Evolutionary conservation across 2,113 vertebrate genomes (phyloP).

Genomic region (Antidorcas marsupialis): DNA sequence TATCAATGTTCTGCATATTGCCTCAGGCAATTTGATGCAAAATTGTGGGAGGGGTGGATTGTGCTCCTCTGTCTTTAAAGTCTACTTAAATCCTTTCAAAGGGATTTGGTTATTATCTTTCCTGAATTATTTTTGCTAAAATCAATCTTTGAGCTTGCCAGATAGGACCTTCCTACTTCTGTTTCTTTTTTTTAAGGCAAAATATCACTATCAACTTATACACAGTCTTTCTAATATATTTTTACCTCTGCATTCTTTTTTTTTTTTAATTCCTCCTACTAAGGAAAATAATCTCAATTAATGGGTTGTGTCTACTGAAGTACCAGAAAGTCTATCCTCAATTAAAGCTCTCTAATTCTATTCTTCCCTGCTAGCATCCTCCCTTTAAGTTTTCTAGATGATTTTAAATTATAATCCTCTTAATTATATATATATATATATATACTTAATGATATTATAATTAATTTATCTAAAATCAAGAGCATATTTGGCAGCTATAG

Average conservation of each 20-base stretch:
- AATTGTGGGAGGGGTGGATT: not conserved
- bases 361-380: not conserved
- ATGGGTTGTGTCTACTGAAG: not conserved
- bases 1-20: conserved; percentile 53
- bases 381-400: not conserved
- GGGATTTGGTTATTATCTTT: conserved; percentile 30
- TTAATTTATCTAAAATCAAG: not conserved
- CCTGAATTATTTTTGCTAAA: conserved; percentile 7
- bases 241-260: not conserved
- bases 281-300: not conserved
- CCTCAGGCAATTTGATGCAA: conserved; percentile 29
- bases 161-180: not conserved
- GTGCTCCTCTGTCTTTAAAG: not conserved
- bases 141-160: not conserved
- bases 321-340: not conserved
- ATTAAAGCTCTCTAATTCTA: not conserved
- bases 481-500: not conserved
- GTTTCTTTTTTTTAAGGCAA: not conserved
- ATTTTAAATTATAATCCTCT: not conserved
- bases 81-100: conserved; percentile 46
- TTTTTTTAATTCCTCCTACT: not conserved
- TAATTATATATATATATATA: not conserved
- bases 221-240: not conserved
- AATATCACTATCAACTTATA: not conserved
- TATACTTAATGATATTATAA: not conserved